A percentile compares a stretch with the other conserved stretches of the same genome.
Evolutionary conservation across 2,113 vertebrate species (phyloP).

Genomic region (Pseudorasbora parva): DNA sequence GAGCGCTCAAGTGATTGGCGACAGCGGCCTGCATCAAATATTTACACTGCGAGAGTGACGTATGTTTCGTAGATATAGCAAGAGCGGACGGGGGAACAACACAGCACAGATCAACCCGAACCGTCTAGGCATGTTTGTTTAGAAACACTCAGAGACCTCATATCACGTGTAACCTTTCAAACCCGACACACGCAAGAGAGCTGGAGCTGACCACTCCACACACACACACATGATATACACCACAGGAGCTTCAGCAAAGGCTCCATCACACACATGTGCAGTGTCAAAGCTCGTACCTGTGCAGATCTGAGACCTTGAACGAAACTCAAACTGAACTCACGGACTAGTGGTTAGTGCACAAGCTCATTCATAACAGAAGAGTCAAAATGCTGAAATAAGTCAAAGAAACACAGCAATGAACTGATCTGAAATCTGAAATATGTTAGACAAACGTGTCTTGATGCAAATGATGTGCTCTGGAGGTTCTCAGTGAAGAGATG

Average conservation of each 20-base stretch:
- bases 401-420: not conserved
- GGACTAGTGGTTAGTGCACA: not conserved
- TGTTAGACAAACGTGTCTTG: not conserved
- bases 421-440: not conserved
- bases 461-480: not conserved
- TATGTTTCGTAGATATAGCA: constrained; percentile 40
- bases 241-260: not conserved
- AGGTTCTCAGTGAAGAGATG: not conserved
- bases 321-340: not conserved
- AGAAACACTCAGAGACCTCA: constrained; percentile 28
- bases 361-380: not conserved
- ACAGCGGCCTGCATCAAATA: constrained; percentile 54
- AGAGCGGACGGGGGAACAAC: constrained; percentile 38
- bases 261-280: not conserved
- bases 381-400: not conserved
- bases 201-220: not conserved
- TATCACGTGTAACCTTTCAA: constrained; percentile 30
- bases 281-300: not conserved
- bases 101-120: constrained; percentile 33
- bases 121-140: constrained; percentile 45
- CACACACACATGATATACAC: not conserved
- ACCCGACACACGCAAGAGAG: not conserved
- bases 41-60: constrained; percentile 55
- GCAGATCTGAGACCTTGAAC: no score
- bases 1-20: constrained; percentile 46